Evolutionary conservation across 2,113 vertebrate species (phyloP).

Genomic region (Pavo muticus): DNA sequence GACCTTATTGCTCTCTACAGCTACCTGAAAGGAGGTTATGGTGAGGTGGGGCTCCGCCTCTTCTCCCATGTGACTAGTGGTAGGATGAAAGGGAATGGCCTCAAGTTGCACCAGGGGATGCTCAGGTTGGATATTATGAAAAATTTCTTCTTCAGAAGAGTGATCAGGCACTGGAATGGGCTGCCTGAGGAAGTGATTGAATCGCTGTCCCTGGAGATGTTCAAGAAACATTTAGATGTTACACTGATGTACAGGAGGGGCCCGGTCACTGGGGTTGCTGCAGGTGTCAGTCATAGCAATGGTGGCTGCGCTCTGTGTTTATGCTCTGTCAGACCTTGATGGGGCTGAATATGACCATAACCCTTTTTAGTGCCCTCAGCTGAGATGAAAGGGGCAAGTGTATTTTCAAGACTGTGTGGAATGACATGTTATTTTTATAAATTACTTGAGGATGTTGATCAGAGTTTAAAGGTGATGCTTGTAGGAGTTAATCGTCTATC

Average conservation of each 20-base stretch:
- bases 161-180: no score
- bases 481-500: constrained; percentile 54
- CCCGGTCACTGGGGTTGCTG: neutral
- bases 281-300: neutral
- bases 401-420: neutral
- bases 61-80: no score
- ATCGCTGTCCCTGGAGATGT: no score
- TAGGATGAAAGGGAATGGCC: no score
- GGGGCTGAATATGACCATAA: neutral
- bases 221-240: no score
- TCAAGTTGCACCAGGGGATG: no score
- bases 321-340: neutral
- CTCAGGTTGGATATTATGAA: no score
- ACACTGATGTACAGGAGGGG: neutral
- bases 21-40: neutral
- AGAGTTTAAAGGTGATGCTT: constrained; percentile 54
- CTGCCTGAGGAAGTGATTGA: no score
- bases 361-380: neutral
- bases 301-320: fast-evolving
- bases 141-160: no score
- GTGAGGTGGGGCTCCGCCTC: neutral
- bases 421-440: constrained; percentile 19
- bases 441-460: constrained; percentile 18
- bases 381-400: neutral
- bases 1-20: neutral